phyloP scores from a whole-genome alignment of 2,113 vertebrate species.

The Chaetodon auriga region DNA sequence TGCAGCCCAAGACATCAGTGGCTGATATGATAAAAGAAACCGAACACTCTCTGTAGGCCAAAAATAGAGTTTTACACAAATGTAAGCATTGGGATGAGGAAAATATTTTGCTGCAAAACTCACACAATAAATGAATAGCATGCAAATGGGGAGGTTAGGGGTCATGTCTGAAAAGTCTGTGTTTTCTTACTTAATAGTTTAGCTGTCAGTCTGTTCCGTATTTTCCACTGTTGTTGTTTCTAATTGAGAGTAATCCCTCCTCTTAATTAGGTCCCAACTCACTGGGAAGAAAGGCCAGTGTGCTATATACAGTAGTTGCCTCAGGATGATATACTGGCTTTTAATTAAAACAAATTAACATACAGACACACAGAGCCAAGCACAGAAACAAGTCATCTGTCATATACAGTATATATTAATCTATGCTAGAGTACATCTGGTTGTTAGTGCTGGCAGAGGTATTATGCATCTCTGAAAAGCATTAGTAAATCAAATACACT shows the following conservation, averaged over 20 bases:
- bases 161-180: not conserved
- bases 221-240: not conserved
- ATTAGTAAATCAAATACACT: slow-evolving; percentile 46
- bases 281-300: not conserved
- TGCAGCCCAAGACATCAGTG: not conserved
- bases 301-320: not conserved
- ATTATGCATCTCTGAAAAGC: slow-evolving; percentile 7
- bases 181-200: not conserved
- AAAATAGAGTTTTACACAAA: not conserved
- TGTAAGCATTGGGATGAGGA: not conserved
- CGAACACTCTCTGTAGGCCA: not conserved
- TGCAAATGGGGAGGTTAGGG: not conserved
- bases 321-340: not conserved
- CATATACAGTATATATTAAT: not conserved
- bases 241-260: not conserved
- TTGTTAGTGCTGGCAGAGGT: not conserved
- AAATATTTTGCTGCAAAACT: not conserved
- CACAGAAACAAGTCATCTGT: not conserved
- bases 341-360: slow-evolving; percentile 14
- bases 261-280: slow-evolving; percentile 9
- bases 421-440: not conserved
- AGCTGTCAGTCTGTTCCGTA: not conserved
- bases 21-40: not conserved
- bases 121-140: not conserved
- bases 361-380: not conserved